A percentile compares a stretch with the other conserved stretches of the same genome.
These are phyloP conservation scores for Periophthalmus modestus DNA, from an alignment of 2,113 vertebrate genomes.

Conservation along the genomic window DNA sequence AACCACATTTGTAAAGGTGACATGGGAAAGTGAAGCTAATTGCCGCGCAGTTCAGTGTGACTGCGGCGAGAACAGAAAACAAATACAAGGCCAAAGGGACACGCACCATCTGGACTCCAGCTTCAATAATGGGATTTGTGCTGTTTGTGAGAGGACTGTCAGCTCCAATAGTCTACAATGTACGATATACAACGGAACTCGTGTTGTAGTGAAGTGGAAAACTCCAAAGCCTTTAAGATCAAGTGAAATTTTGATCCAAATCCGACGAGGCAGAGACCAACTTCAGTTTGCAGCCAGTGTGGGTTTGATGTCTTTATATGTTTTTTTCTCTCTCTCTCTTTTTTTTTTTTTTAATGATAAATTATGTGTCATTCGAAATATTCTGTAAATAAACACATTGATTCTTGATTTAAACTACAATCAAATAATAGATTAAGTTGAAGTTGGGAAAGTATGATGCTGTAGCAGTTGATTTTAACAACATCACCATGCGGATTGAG, in stretches of 20 bases:
- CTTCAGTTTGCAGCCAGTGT: too few species aligned
- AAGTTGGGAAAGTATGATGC: too few species aligned
- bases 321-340: too few species aligned
- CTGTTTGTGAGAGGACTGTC: background rate
- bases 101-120: background rate
- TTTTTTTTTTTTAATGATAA: too few species aligned
- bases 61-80: background rate
- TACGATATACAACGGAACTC: background rate
- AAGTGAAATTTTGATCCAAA: background rate
- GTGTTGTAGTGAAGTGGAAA: background rate
- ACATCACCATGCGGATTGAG: too few species aligned
- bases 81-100: background rate
- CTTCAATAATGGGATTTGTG: background rate
- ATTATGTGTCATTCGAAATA: too few species aligned
- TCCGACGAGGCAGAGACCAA: background rate
- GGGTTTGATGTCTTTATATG: too few species aligned
- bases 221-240: background rate
- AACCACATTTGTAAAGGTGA: conserved; percentile 3
- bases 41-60: background rate
- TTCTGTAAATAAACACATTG: too few species aligned
- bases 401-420: too few species aligned
- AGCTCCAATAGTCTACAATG: background rate
- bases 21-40: conserved; percentile 3
- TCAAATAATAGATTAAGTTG: too few species aligned
- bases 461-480: too few species aligned